Base-by-base conservation (phyloP, 1,140 invertebrate species). In the Potamilus streckersoni region DNA sequence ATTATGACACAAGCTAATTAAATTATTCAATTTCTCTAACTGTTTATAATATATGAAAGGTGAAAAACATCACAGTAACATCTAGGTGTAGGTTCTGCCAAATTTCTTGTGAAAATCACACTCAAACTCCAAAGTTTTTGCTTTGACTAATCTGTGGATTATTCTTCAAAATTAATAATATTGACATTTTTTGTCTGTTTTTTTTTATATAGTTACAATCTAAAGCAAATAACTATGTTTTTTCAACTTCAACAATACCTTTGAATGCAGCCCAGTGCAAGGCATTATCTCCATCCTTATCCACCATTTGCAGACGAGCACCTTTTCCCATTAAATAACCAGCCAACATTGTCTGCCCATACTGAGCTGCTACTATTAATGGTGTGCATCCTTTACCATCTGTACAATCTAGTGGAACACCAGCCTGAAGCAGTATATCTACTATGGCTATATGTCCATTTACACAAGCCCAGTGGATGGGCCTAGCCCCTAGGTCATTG, bases 251-350 rank as follows among this genome's bases (percentile, higher is more conserved):
- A 15, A 56, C 58, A 56, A 62, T 71, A 89, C 88, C 96, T 91
- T 97, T 97, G 87, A 97, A 97, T 2, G 95, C 95, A 0, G 96
- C 96, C 96, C 96, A 98, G 83, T 98, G 96, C 11, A 97, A 89
- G 0, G 96, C 96, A 8, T 95, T 96, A 81, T 98, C 96, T 0
- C 96, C 96, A 87, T 97, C 97, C 79, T 96, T 95, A 84, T 98
- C 96, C 12, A 95, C 94, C 6, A 97, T 89, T 85, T 96, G 93
- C 76, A 96, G 94, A 1, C 95, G 90, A 17, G 94, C 95, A 49
- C 94, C 95, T 92, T 95, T 96, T 15, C 96, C 96, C 65, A 98
- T 92, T 0, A 98, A 90, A 90, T 95, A 97, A 0, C 95, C 95
- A 1, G 96, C 95, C 0, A 96, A 95, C 27, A 95, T 95, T 31